These are phyloP conservation scores for Acanthornis magna DNA, from an alignment of 2,797 vertebrate species.

Conservation along the genomic window DNA sequence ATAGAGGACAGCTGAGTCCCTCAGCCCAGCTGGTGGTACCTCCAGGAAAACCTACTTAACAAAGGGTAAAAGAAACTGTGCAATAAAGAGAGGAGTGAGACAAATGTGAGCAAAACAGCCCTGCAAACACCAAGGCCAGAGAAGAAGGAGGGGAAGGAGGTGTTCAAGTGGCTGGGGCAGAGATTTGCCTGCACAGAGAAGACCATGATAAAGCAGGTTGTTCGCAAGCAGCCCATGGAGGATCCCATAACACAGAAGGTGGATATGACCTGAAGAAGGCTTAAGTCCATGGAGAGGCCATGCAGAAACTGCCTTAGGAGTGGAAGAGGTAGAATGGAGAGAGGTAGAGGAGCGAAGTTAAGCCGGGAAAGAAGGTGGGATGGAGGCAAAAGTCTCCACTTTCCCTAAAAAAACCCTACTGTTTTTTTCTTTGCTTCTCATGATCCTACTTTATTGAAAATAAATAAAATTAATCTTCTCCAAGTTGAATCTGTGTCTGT, in stretches of 20 bases:
- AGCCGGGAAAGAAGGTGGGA: neutral
- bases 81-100: neutral
- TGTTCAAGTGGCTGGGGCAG: rapidly evolving
- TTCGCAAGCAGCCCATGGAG: neutral
- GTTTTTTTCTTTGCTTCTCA: neutral
- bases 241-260: neutral
- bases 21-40: neutral
- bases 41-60: neutral
- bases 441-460: neutral
- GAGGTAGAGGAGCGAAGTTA: neutral
- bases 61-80: neutral
- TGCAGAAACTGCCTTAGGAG: neutral
- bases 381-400: neutral
- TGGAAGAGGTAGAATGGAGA: neutral
- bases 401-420: neutral
- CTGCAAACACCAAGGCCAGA: neutral
- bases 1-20: neutral
- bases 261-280: neutral
- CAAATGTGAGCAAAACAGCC: neutral
- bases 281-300: neutral
- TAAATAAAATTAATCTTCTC: neutral
- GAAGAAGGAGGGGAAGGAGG: neutral
- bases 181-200: neutral
- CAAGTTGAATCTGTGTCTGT: neutral
- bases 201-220: neutral